A percentile compares a stretch with the other conserved stretches of the same genome.
phyloP scores from a whole-genome alignment of 2,888 invertebrate genomes.

The Graphium colonna region DNA sequence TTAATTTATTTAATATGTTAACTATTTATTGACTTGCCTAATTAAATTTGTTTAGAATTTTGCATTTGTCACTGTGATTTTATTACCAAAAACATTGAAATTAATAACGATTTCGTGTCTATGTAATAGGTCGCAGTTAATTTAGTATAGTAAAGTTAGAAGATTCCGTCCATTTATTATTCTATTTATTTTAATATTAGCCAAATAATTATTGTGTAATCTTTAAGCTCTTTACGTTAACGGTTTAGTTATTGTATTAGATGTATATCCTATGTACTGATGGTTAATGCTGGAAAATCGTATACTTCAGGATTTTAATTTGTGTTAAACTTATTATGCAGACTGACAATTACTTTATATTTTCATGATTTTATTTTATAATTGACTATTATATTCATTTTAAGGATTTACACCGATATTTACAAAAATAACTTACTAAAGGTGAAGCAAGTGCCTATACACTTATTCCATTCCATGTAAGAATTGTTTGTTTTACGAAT shows the following conservation, averaged over 20 bases:
- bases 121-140: constrained; percentile 1
- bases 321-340: neutral
- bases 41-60: neutral
- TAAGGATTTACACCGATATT: neutral
- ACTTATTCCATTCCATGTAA: neutral
- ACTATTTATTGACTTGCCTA: neutral
- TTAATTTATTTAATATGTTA: neutral
- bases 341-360: constrained; percentile 9
- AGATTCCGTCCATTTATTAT: constrained; percentile 12
- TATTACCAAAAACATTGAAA: constrained; percentile 35
- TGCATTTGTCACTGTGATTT: constrained; percentile 34
- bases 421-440: neutral
- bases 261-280: neutral
- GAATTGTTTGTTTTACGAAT: constrained; percentile 2
- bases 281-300: no score
- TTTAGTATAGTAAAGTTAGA: neutral
- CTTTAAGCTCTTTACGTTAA: neutral
- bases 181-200: neutral
- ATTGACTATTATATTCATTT: constrained; percentile 2
- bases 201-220: neutral
- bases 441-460: neutral
- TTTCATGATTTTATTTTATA: constrained; percentile 4
- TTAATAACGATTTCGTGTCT: constrained; percentile 4
- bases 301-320: no score
- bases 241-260: neutral